These are phyloP conservation scores for Plutella xylostella DNA, from an alignment of 2,888 invertebrate species.

Conservation along the genomic window DNA sequence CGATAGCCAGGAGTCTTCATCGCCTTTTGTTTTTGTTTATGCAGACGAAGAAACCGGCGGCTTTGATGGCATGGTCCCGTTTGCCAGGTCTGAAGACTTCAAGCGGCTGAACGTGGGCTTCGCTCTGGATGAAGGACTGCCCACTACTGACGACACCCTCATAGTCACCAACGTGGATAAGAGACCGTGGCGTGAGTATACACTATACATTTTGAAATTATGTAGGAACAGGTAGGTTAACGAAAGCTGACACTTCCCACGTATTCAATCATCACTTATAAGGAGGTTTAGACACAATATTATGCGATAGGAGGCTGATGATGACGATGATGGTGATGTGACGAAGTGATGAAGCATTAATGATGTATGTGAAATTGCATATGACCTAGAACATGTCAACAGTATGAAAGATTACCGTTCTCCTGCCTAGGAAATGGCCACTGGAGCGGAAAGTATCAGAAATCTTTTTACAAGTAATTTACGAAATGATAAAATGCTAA, in stretches of 20 bases:
- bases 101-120: conserved; percentile 82
- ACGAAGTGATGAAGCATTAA: background rate
- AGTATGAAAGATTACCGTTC: background rate
- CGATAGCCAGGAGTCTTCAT: too few species aligned
- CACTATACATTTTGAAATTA: too few species aligned
- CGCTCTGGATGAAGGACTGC: conserved; percentile 85
- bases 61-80: conserved; percentile 77
- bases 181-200: conserved; percentile 82
- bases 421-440: background rate
- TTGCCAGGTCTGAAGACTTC: conserved; percentile 77
- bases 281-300: background rate
- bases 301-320: too few species aligned
- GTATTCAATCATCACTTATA: background rate
- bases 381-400: background rate
- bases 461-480: too few species aligned
- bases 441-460: background rate
- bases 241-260: background rate
- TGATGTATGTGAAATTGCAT: background rate
- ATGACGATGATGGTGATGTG: too few species aligned
- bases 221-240: too few species aligned
- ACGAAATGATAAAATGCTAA: too few species aligned
- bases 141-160: conserved; percentile 68
- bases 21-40: conserved; percentile 3
- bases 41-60: conserved; percentile 89
- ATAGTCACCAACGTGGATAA: conserved; percentile 76